Percentiles rank a stretch among this genome's conserved stretches.
Evolutionary conservation across 2,113 vertebrate species (phyloP).

Genomic region (Gymnarchus niloticus): DNA sequence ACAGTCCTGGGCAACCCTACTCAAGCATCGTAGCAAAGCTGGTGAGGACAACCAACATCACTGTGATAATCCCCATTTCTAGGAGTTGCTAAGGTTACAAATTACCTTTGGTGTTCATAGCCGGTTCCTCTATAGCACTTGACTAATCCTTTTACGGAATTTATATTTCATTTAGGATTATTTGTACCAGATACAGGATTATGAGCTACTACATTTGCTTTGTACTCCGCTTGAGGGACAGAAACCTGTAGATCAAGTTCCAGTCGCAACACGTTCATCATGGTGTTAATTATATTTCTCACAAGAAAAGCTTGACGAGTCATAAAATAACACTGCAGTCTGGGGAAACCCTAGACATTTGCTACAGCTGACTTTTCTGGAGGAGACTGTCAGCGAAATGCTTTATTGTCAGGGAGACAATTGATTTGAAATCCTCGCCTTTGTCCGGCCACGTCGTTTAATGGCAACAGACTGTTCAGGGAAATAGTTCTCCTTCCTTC

Average conservation of each 20-base stretch:
- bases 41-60: conserved; percentile 71
- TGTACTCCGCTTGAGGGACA: conserved; percentile 52
- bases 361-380: conserved; percentile 42
- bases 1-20: conserved; percentile 33
- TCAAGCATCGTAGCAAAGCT: conserved; percentile 49
- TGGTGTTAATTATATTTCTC: conserved; percentile 25
- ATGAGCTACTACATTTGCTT: conserved; percentile 45
- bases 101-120: conserved; percentile 85
- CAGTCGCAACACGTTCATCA: conserved; percentile 15
- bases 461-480: conserved; percentile 35
- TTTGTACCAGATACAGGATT: conserved; percentile 64
- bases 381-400: conserved; percentile 32
- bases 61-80: conserved; percentile 85
- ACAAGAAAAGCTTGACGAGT: conserved; percentile 15
- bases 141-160: conserved; percentile 72
- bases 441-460: conserved; percentile 32
- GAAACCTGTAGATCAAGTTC: conserved; percentile 47
- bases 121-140: conserved; percentile 82
- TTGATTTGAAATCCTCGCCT: conserved; percentile 43
- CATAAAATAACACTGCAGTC: conserved; percentile 29
- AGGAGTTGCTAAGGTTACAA: conserved; percentile 96
- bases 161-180: conserved; percentile 76
- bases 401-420: conserved; percentile 51
- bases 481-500: conserved; percentile 38
- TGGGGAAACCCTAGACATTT: conserved; percentile 68